Conservation (phyloP, 2,113 vertebrate species). For the Delphinapterus leucas region DNA sequence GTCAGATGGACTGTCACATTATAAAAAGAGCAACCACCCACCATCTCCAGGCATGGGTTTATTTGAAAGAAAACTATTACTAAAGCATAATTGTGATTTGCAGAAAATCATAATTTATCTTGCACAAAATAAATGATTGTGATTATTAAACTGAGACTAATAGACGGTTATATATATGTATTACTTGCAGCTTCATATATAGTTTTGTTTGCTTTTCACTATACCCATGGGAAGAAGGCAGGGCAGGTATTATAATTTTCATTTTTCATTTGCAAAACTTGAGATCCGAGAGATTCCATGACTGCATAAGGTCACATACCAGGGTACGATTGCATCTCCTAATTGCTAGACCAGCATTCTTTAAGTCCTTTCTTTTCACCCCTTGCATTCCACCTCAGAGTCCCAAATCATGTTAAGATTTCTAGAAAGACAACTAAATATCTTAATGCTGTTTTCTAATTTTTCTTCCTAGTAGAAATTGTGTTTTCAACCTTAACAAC, state of each 20-base stretch:
- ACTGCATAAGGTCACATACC: not conserved
- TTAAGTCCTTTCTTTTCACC: not conserved
- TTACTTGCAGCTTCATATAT: not conserved
- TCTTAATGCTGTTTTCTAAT: not conserved
- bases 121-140: not conserved
- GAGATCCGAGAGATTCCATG: not conserved
- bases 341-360: not conserved
- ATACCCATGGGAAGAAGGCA: not conserved
- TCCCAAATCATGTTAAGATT: not conserved
- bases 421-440: not conserved
- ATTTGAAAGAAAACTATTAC: not conserved
- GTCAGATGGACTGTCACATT: not conserved
- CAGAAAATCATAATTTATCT: not conserved
- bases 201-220: not conserved
- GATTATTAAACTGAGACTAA: not conserved
- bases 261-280: not conserved
- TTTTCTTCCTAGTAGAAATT: slow-evolving; percentile 28
- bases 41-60: not conserved
- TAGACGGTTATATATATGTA: not conserved
- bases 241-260: not conserved
- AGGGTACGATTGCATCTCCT: not conserved
- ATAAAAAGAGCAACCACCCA: not conserved
- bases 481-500: not conserved
- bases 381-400: not conserved
- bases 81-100: not conserved